phyloP scores from a whole-genome alignment of 1,140 invertebrate genomes.

The Pseudomyrmex flavicornis region DNA sequence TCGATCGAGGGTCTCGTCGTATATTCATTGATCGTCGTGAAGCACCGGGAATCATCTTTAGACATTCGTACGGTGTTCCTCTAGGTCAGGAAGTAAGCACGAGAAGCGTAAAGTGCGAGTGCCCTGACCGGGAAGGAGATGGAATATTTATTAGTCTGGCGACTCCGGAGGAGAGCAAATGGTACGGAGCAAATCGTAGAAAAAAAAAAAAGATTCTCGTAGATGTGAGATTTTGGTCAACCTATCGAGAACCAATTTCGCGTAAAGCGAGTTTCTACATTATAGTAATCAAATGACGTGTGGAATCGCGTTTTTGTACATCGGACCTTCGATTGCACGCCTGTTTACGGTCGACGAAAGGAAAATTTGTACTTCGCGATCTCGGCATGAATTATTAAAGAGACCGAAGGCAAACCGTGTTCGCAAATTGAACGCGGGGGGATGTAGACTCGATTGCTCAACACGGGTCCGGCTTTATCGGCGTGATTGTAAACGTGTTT shows the following conservation, averaged over 20 bases:
- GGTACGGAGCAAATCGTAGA: too few relatives aligned
- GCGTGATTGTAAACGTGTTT: conserved; percentile 48
- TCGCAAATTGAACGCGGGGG: conserved; percentile 36
- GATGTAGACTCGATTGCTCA: conserved; percentile 17
- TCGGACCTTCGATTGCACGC: not conserved
- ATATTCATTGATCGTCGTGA: conserved; percentile 41
- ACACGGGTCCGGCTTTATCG: conserved; percentile 9
- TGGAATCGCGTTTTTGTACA: conserved; percentile 1
- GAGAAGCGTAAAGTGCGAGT: not conserved
- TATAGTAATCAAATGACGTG: conserved; percentile 5
- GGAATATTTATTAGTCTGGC: conserved; percentile 45
- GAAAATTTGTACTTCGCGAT: conserved; percentile 19
- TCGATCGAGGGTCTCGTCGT: conserved; percentile 13
- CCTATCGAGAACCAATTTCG: not conserved
- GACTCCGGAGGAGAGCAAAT: not conserved
- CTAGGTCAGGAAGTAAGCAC: not conserved
- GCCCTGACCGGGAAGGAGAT: not conserved
- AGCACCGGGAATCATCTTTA: conserved; percentile 12
- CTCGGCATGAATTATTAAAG: conserved; percentile 36
- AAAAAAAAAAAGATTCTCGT: conserved; percentile 20
- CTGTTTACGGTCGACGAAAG: not conserved
- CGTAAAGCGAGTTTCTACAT: not conserved
- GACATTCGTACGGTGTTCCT: not conserved
- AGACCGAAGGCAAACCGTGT: not conserved
- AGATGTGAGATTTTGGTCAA: conserved; percentile 5